Evolutionary conservation across 2,797 vertebrate genomes (phyloP).

Genomic region (Gymnothorax javanicus): DNA sequence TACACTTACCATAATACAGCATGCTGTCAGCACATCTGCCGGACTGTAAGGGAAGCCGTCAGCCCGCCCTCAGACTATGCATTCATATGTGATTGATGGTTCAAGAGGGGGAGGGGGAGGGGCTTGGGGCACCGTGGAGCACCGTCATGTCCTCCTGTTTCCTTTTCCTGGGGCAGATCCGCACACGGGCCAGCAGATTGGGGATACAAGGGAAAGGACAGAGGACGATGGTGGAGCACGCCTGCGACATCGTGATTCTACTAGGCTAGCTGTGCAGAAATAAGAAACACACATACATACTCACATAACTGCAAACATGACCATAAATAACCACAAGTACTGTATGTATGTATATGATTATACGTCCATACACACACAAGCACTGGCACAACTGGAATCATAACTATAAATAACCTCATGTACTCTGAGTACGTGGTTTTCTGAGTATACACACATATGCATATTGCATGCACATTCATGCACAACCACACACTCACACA

Average conservation of each 20-base stretch:
- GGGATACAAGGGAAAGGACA: not conserved
- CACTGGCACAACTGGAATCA: too few species aligned
- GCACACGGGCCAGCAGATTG: not conserved
- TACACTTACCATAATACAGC: too few species aligned
- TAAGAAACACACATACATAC: not conserved
- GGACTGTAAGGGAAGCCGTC: conserved; percentile 29
- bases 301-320: not conserved
- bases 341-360: too few species aligned
- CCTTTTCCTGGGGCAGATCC: conserved; percentile 25
- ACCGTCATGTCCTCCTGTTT: conserved; percentile 47
- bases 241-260: not conserved
- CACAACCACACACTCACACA: not conserved
- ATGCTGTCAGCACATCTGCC: not conserved
- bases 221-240: not conserved
- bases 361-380: not conserved
- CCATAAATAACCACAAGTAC: too few species aligned
- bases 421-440: too few species aligned
- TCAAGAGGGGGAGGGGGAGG: not conserved
- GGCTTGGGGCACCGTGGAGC: conserved; percentile 7
- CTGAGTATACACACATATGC: not conserved
- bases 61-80: conserved; percentile 18
- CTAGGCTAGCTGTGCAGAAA: too few species aligned
- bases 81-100: conserved; percentile 46
- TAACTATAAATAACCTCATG: too few species aligned
- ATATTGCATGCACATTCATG: not conserved